These are phyloP conservation scores for Phaetusa simplex DNA, from an alignment of 2,113 vertebrate species.

Conservation along the genomic window DNA sequence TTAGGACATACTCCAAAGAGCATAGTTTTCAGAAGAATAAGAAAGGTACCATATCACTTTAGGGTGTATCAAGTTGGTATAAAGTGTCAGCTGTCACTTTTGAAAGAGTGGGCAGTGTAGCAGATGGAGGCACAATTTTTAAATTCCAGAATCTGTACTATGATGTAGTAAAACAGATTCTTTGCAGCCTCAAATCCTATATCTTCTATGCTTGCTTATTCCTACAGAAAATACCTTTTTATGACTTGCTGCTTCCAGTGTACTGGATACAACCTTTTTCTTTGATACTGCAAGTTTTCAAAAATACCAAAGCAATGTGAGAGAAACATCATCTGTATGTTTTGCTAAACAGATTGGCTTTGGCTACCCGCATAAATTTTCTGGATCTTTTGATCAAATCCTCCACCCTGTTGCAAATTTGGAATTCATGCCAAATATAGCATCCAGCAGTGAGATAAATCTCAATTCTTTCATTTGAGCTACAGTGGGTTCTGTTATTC, in stretches of 20 bases:
- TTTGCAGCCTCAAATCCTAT: background rate
- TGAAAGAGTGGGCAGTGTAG: background rate
- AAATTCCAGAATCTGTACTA: background rate
- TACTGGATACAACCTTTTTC: constrained; percentile 4
- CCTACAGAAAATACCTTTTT: background rate
- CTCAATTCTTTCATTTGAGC: constrained; percentile 58
- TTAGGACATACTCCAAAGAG: background rate
- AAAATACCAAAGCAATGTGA: constrained; percentile 64
- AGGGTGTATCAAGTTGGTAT: background rate
- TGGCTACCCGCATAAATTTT: constrained; percentile 64
- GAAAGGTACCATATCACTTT: background rate
- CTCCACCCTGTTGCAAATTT: constrained; percentile 62
- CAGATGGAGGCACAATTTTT: background rate
- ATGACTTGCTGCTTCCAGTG: background rate
- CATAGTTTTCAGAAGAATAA: background rate
- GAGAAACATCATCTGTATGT: constrained; percentile 38
- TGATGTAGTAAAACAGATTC: background rate
- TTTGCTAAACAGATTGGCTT: constrained; percentile 69
- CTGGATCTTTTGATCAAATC: constrained; percentile 66
- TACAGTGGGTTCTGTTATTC: background rate
- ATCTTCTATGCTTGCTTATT: background rate
- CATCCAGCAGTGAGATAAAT: constrained; percentile 65
- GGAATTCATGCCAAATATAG: constrained; percentile 54
- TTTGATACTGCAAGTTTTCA: constrained; percentile 55
- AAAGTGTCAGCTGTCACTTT: background rate